A percentile compares a stretch with the other conserved stretches of the same genome.
Evolutionary conservation across 2,888 invertebrate genomes (phyloP).

Genomic region (Catocala fraxini): DNA sequence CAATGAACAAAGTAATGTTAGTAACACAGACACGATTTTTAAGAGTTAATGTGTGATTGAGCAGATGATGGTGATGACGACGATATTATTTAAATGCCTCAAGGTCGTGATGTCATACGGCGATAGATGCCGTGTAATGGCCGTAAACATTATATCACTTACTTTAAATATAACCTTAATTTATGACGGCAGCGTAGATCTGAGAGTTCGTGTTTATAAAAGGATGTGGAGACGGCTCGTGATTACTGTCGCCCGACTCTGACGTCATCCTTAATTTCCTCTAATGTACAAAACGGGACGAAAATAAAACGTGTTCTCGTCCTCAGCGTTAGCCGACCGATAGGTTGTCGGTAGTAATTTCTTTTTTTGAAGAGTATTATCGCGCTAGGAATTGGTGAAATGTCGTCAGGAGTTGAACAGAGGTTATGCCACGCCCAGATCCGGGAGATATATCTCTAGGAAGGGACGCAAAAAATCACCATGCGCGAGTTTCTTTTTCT

Average conservation of each 20-base stretch:
- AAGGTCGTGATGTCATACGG: constrained; percentile 55
- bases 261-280: constrained; percentile 31
- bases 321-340: no score
- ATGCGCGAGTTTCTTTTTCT: no score
- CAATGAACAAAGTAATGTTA: constrained; percentile 12
- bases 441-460: no score
- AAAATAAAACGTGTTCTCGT: constrained; percentile 22
- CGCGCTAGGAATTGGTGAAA: no score
- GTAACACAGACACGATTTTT: constrained; percentile 23
- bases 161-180: constrained; percentile 24
- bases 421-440: no score
- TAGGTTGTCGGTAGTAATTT: background rate
- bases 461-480: no score
- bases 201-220: constrained; percentile 9
- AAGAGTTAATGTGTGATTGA: constrained; percentile 30
- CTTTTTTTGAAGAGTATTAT: no score
- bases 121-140: constrained; percentile 35
- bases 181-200: background rate
- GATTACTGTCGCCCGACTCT: constrained; percentile 10
- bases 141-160: constrained; percentile 24
- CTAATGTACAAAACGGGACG: constrained; percentile 13
- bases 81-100: constrained; percentile 48
- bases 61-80: constrained; percentile 33
- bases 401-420: no score
- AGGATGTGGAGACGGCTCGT: constrained; percentile 11